These are phyloP conservation scores for Pelodytes ibericus DNA, from an alignment of 2,797 vertebrate genomes.

Conservation along the genomic window DNA sequence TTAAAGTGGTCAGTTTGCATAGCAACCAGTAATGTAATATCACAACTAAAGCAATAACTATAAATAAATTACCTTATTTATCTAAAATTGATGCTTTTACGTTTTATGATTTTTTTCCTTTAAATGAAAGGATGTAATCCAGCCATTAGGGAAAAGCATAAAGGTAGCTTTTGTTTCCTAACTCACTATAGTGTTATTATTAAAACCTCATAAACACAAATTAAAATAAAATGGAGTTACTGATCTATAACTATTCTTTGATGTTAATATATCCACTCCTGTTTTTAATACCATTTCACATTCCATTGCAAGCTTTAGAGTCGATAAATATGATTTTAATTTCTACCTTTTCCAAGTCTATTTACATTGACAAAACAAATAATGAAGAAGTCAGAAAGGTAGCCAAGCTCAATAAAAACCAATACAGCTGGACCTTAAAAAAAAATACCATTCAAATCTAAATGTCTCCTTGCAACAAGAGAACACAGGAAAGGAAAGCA, in stretches of 20 bases:
- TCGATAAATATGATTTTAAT: constrained; percentile 8
- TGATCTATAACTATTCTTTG: neutral
- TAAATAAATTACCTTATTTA: too few relatives aligned
- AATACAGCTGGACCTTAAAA: neutral
- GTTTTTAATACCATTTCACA: neutral
- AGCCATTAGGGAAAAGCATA: neutral
- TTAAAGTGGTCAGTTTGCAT: too few relatives aligned
- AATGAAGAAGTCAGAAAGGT: constrained; percentile 11
- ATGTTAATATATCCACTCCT: neutral
- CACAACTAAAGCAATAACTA: too few relatives aligned
- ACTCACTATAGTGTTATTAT: neutral
- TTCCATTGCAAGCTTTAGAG: neutral
- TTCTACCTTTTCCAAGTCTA: constrained; percentile 1
- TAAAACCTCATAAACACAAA: neutral
- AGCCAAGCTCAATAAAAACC: constrained; percentile 4
- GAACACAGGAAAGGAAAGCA: neutral
- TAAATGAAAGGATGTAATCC: too few relatives aligned
- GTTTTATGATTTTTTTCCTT: too few relatives aligned
- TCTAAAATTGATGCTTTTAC: too few relatives aligned
- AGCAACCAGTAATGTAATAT: too few relatives aligned
- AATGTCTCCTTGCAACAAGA: neutral
- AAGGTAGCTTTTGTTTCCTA: neutral
- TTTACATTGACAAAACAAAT: constrained; percentile 4
- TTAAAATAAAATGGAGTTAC: neutral
- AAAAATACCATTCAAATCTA: neutral